These are phyloP conservation scores for Clarias macrocephalus DNA, from an alignment of 2,113 vertebrate species.

Conservation along the genomic window DNA sequence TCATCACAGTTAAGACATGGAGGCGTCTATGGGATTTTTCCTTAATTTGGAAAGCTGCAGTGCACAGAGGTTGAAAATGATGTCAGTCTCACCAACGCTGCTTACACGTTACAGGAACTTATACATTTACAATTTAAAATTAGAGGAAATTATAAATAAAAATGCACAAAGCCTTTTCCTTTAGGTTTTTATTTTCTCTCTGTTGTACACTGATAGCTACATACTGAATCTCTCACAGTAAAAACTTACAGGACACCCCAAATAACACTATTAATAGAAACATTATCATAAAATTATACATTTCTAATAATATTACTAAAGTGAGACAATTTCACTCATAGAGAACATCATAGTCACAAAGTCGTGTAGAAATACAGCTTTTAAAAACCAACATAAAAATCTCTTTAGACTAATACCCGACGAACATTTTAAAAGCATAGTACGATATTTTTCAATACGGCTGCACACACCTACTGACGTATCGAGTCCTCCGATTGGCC, in stretches of 20 bases:
- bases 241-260: slow-evolving; percentile 32
- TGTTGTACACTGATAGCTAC: slow-evolving; percentile 15
- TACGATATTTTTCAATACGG: background rate
- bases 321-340: slow-evolving; percentile 8
- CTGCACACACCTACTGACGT: background rate
- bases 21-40: background rate
- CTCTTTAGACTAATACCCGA: background rate
- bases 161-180: background rate
- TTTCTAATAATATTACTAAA: slow-evolving; percentile 12
- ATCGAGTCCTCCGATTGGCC: slow-evolving; percentile 1
- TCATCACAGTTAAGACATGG: background rate
- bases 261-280: slow-evolving; percentile 43
- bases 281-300: slow-evolving; percentile 26
- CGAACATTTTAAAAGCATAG: background rate
- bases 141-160: too few species aligned
- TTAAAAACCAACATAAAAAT: slow-evolving; percentile 1
- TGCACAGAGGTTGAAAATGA: background rate
- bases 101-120: too few species aligned
- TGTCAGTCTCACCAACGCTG: too few species aligned
- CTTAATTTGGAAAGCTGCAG: background rate
- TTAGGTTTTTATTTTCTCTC: slow-evolving; percentile 22
- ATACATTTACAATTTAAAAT: too few species aligned
- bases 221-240: slow-evolving; percentile 20
- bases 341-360: slow-evolving; percentile 21
- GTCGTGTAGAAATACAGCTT: slow-evolving; percentile 13